Conservation (phyloP, 2,113 vertebrate genomes). For the Heterocephalus glaber region DNA sequence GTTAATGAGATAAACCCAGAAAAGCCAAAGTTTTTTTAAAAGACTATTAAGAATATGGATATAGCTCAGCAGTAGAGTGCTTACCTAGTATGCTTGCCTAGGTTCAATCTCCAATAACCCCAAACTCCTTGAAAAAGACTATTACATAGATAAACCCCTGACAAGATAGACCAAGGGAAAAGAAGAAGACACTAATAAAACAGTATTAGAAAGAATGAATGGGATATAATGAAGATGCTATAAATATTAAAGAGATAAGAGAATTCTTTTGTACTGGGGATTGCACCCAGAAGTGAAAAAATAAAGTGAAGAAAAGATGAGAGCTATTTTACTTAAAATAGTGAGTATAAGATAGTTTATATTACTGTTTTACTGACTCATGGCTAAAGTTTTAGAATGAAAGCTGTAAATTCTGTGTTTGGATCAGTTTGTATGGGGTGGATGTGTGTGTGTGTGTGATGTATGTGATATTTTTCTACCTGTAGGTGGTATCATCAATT, state of each 20-base stretch:
- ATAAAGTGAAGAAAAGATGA: neutral
- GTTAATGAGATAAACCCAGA: neutral
- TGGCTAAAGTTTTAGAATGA: neutral
- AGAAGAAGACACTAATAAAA: neutral
- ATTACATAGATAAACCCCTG: neutral
- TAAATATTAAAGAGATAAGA: neutral
- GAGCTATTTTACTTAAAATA: neutral
- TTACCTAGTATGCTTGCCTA: no score
- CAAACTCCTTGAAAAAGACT: no score
- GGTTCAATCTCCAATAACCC: no score
- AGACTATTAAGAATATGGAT: neutral
- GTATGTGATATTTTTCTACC: neutral
- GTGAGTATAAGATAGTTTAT: neutral
- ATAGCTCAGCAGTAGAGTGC: neutral
- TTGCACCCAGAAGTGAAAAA: neutral
- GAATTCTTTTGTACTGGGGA: no score
- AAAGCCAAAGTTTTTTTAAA: neutral
- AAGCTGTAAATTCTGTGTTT: neutral
- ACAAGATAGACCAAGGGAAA: neutral
- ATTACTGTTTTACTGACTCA: neutral
- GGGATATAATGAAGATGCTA: neutral
- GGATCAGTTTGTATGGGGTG: neutral
- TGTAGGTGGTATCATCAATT: neutral
- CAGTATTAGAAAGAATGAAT: neutral
- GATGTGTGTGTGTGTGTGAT: neutral